A percentile compares a stretch with the other conserved stretches of the same genome.
Evolutionary conservation across 2,888 invertebrate genomes (phyloP).

Genomic region (Nomada ruficornis): DNA sequence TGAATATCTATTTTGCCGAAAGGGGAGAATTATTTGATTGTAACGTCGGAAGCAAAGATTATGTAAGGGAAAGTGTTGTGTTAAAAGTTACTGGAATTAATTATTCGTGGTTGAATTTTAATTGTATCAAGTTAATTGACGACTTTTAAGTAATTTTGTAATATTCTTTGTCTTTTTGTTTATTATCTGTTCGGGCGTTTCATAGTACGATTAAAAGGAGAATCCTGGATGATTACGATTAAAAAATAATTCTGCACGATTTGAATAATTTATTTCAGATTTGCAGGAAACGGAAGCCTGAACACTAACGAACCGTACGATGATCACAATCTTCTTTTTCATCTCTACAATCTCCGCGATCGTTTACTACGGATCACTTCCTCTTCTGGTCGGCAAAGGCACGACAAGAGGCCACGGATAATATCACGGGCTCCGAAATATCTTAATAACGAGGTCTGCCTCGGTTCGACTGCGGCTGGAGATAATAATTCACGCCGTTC

Average conservation of each 20-base stretch:
- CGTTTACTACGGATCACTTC: slow-evolving; percentile 9
- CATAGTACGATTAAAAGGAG: no score
- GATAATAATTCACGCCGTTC: slow-evolving; percentile 68
- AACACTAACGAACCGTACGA: no score
- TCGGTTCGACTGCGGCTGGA: slow-evolving; percentile 41
- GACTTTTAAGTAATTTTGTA: no score
- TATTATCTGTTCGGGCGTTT: no score
- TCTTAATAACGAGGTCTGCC: slow-evolving; percentile 65
- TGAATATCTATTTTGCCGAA: background rate
- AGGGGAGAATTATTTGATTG: background rate
- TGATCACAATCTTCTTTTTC: background rate
- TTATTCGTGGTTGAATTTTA: no score
- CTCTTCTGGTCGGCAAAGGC: slow-evolving; percentile 16
- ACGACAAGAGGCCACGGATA: slow-evolving; percentile 42
- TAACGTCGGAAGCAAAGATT: background rate
- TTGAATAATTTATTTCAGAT: no score
- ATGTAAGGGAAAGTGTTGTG: background rate
- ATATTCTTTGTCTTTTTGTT: no score
- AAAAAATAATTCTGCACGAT: no score
- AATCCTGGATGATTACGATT: no score
- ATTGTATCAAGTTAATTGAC: no score
- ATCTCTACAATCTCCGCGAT: background rate
- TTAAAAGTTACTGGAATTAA: no score
- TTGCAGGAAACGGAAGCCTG: no score
- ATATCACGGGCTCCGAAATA: slow-evolving; percentile 57